Evolutionary conservation across 2,797 vertebrate genomes (phyloP), one percentile per base, ranked within the genome.

Genomic region (Chrysocyon brachyurus): DNA sequence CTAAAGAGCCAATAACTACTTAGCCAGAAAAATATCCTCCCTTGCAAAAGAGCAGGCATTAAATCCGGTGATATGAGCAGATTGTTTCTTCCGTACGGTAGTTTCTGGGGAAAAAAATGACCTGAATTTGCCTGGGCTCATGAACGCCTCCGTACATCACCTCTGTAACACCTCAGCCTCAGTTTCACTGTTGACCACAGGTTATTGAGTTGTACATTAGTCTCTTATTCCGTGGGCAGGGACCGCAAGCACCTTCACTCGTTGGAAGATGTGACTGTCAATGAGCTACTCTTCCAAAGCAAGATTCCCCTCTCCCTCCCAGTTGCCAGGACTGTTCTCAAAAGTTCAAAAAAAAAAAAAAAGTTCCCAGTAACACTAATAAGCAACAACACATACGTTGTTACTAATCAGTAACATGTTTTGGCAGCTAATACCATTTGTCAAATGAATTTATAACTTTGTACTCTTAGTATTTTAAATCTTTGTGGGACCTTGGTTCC

Each of bases 271-370:
- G 17, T 17, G 5, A 33, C n/a, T 91, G 46, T 40, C n/a, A 90
- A 19, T 40, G 57, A 87, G 10, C 33, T 81, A 52, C 36, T 86
- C 4, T 52, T 72, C 10, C 31, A 72, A 82, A 84, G 2, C 12
- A 68, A 78, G 61, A 46, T 78, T 52, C 66, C 15, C 14, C 24
- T 93, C 40, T 7, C 11, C 16, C 63, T 3, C 21, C 12, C 12
- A 28, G 14, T 12, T 66, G n/a, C 49, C 54, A 70, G 22, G 31
- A 21, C 61, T 66, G 17, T 19, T 83, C 36, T n/a, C 14, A 28
- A n/a, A 92, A 87, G 11, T 24, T 77, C 75, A 52, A 46, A 28
- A n/a, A 92, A 90, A n/a, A 92, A 90, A 92, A 90, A 28, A n/a
- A 92, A 90, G 11, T 24, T 77, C 19, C 75, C 33, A 21, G 56